Evolutionary conservation across 2,113 vertebrate genomes (phyloP).

Genomic region (Pungitius pungitius): DNA sequence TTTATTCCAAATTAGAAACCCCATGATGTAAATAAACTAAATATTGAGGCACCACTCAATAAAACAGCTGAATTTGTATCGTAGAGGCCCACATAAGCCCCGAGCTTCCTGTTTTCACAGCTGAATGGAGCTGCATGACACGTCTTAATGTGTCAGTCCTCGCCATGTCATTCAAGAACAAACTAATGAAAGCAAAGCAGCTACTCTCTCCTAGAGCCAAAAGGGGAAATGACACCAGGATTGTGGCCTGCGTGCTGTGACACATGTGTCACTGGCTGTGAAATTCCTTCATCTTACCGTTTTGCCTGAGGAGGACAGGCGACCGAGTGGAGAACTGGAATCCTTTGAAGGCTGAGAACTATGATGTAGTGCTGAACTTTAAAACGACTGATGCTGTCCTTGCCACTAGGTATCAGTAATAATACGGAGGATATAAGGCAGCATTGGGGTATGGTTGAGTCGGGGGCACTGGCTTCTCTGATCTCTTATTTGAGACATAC

Average conservation of each 20-base stretch:
- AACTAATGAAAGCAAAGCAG: constrained; percentile 40
- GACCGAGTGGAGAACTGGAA: constrained; percentile 19
- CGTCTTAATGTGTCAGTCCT: constrained; percentile 16
- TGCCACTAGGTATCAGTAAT: constrained; percentile 13
- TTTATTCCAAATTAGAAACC: constrained; percentile 5
- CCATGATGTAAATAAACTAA: constrained; percentile 7
- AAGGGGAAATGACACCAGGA: constrained; percentile 28
- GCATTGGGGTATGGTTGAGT: constrained; percentile 31
- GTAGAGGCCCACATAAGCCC: constrained; percentile 2
- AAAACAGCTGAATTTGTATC: constrained; percentile 28
- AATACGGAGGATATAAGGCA: constrained; percentile 48
- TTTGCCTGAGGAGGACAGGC: constrained; percentile 36
- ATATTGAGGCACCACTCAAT: constrained; percentile 7
- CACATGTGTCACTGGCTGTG: constrained; percentile 44
- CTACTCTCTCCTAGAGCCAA: constrained; percentile 27
- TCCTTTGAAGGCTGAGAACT: constrained; percentile 53
- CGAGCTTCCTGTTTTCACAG: constrained; percentile 28
- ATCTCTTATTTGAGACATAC: constrained; percentile 39
- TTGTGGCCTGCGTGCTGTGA: constrained; percentile 15
- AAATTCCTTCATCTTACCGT: constrained; percentile 47
- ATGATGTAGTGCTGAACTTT: constrained; percentile 61
- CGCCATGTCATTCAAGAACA: constrained; percentile 38
- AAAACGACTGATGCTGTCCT: constrained; percentile 34
- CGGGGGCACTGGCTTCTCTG: constrained; percentile 35
- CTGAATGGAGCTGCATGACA: constrained; percentile 20